phyloP scores from a whole-genome alignment of 1,140 invertebrate species.

The Orussus abietinus region DNA sequence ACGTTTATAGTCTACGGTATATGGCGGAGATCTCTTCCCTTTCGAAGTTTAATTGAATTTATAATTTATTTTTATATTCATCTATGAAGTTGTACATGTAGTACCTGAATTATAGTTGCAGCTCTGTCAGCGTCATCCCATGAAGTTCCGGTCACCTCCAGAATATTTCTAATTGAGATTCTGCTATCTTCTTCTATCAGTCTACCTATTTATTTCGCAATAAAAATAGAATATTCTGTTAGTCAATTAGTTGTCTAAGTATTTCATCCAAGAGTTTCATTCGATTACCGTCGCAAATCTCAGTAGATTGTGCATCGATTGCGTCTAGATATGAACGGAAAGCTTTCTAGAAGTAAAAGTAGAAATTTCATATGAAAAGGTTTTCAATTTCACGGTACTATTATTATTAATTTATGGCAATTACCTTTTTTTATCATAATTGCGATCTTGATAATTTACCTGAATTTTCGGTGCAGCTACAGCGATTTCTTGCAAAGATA shows the following conservation, averaged over 20 bases:
- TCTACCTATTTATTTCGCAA: constrained; percentile 16
- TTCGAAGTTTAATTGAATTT: no score
- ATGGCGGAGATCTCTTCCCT: no score
- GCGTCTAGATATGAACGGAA: constrained; percentile 42
- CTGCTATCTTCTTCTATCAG: constrained; percentile 17
- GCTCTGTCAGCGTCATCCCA: constrained; percentile 28
- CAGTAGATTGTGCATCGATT: constrained; percentile 19
- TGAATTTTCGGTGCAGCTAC: constrained; percentile 38
- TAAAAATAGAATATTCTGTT: constrained; percentile 6
- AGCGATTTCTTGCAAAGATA: constrained; percentile 47
- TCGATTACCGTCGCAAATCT: constrained; percentile 23
- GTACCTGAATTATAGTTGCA: constrained; percentile 44
- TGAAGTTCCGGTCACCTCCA: constrained; percentile 28
- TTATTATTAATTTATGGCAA: not conserved
- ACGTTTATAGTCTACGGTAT: no score
- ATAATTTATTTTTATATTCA: no score
- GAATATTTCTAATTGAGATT: constrained; percentile 31
- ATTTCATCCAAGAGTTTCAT: constrained; percentile 4
- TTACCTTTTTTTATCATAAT: constrained; percentile 5
- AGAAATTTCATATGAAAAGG: no score
- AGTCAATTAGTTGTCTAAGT: not conserved
- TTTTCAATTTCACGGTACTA: no score
- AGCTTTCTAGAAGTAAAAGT: constrained; percentile 36
- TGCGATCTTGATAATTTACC: constrained; percentile 19
- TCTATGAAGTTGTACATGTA: no score